Evolutionary conservation across 2,113 vertebrate species (phyloP).

Genomic region (Pterocles orientalis): DNA sequence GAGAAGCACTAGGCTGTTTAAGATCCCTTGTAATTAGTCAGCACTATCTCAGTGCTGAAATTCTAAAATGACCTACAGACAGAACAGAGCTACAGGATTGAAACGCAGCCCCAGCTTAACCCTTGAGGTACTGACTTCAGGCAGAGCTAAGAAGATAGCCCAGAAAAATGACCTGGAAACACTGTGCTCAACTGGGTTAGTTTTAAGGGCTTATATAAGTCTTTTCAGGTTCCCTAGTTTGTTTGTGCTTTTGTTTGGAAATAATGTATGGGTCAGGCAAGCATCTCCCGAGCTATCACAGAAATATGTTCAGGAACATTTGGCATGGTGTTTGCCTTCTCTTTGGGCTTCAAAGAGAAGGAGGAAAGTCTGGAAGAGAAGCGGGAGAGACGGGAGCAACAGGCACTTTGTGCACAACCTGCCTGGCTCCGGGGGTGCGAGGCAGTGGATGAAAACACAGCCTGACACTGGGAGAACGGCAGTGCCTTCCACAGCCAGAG

Average conservation of each 20-base stretch:
- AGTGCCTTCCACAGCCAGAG: accelerated
- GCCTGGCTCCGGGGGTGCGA: not conserved
- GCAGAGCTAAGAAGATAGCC: not conserved
- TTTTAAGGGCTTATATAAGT: not conserved
- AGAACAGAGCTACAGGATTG: not conserved
- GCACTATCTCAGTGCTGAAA: not conserved
- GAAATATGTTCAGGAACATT: not conserved
- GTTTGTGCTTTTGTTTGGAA: not conserved
- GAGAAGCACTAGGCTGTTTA: conserved; percentile 18
- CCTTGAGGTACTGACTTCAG: not conserved
- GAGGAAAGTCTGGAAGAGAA: not conserved
- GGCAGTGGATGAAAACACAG: not conserved
- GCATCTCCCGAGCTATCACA: not conserved
- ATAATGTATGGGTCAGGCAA: not conserved
- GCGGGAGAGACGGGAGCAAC: not conserved
- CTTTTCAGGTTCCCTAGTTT: not conserved
- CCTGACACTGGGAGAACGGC: accelerated
- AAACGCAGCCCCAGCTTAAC: not conserved
- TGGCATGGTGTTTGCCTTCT: not conserved
- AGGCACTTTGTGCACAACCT: accelerated
- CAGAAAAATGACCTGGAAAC: not conserved
- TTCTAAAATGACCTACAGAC: not conserved
- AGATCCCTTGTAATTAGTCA: conserved; percentile 4
- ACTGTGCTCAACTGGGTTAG: not conserved
- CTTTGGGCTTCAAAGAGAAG: not conserved